Percentiles rank a stretch among this genome's conserved stretches.
Evolutionary conservation across 2,113 vertebrate genomes (phyloP).

Genomic region (Corydoras sp.): DNA sequence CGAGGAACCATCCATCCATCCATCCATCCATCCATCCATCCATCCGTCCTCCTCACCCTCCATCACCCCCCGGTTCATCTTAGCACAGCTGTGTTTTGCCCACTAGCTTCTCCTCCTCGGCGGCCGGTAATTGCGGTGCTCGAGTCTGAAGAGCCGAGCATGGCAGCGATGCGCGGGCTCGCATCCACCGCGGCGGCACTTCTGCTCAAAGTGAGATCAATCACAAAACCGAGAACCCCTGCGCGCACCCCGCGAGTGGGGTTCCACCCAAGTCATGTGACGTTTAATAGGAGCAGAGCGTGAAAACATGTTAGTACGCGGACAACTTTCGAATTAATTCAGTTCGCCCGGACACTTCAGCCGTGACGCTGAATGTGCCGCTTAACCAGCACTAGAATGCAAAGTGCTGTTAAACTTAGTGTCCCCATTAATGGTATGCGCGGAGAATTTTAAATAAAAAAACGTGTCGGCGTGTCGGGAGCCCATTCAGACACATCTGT

Average conservation of each 20-base stretch:
- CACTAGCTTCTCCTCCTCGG: slow-evolving; percentile 74
- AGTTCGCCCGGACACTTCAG: slow-evolving; percentile 42
- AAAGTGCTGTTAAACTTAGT: slow-evolving; percentile 62
- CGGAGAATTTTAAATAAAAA: not conserved
- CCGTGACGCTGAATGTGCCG: slow-evolving; percentile 68
- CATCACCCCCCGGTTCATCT: slow-evolving; percentile 45
- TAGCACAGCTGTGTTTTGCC: slow-evolving; percentile 69
- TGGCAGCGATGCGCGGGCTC: slow-evolving; percentile 50
- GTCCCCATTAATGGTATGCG: not conserved
- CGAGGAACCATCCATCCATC: slow-evolving; percentile 37
- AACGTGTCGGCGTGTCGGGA: no score
- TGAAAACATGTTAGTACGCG: slow-evolving; percentile 17
- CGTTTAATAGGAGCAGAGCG: no score
- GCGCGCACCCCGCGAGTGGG: no score
- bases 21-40: not conserved
- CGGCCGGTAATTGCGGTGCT: slow-evolving; percentile 72
- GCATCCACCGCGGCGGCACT: not conserved
- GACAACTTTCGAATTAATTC: slow-evolving; percentile 55
- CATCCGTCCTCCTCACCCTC: not conserved
- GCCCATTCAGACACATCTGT: no score
- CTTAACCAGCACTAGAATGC: slow-evolving; percentile 73
- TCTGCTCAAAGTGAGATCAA: not conserved
- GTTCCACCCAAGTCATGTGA: not conserved
- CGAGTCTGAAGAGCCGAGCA: slow-evolving; percentile 66
- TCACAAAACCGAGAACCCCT: not conserved